phyloP scores from a whole-genome alignment of 35 echinoderm and acorn worm genomes.

The Hemicentrotus pulcherrimus region DNA sequence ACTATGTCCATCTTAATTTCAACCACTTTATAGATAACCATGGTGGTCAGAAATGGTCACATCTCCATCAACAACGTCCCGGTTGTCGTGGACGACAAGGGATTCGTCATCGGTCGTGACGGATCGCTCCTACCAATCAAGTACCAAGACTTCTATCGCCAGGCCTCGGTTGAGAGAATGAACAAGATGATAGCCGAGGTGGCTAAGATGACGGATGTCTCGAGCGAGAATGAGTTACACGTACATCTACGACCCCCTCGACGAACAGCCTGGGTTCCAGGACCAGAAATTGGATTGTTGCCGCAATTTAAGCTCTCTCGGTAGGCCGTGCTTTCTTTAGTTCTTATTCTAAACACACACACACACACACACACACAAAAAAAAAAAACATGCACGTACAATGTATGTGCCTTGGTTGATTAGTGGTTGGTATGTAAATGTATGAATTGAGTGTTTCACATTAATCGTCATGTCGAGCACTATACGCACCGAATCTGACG shows the following conservation, averaged over 20 bases:
- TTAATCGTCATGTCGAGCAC: not conserved
- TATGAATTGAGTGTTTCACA: not conserved
- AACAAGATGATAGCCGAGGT: not conserved
- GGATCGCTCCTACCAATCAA: not conserved
- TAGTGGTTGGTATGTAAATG: not conserved
- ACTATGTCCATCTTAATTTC: not conserved
- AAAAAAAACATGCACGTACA: too few relatives aligned
- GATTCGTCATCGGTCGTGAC: not conserved
- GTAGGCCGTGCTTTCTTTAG: not conserved
- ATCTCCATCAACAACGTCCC: not conserved
- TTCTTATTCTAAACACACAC: too few relatives aligned
- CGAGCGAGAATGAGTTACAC: not conserved
- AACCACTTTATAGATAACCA: not conserved
- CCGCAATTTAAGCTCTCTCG: not conserved
- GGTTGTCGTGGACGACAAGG: not conserved
- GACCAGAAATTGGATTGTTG: not conserved
- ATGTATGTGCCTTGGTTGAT: not conserved
- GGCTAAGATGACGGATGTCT: not conserved
- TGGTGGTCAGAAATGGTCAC: not conserved
- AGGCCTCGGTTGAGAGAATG: not conserved
- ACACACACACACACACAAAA: too few relatives aligned
- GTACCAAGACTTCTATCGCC: slow-evolving; percentile 27
- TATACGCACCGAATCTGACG: too few relatives aligned
- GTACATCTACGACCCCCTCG: not conserved
- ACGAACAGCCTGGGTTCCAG: not conserved